phyloP scores from a whole-genome alignment of 1,140 invertebrate species.

The Diorhabda carinulata region DNA sequence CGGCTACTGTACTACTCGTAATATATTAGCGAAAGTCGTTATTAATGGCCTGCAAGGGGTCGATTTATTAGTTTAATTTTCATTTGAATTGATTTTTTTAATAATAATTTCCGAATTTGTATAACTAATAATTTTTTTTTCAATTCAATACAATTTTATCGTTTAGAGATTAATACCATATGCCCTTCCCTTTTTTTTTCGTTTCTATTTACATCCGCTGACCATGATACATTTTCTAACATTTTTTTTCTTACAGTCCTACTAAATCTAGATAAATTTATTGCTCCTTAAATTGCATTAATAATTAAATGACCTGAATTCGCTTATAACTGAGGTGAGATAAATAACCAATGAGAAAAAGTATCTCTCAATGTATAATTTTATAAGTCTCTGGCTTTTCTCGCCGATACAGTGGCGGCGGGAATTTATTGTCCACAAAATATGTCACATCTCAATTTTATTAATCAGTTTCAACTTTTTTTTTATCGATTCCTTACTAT shows the following conservation, averaged over 20 bases:
- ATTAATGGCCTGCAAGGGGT: too few species aligned
- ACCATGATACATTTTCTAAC: not conserved
- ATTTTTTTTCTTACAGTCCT: not conserved
- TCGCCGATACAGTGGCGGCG: too few species aligned
- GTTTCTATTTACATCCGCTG: not conserved
- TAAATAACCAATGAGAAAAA: not conserved
- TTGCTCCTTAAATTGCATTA: not conserved
- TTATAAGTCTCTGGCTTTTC: too few species aligned
- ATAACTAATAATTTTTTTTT: not conserved
- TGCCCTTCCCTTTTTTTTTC: not conserved
- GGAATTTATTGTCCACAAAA: too few species aligned
- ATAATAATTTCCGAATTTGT: not conserved
- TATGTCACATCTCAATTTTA: too few species aligned
- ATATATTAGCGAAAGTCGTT: too few species aligned
- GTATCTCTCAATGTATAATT: too few species aligned
- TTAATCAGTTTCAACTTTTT: too few species aligned
- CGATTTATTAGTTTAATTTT: too few species aligned
- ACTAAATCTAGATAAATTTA: not conserved
- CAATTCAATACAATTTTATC: not conserved
- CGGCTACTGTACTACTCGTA: too few species aligned
- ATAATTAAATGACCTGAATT: slow-evolving; percentile 3
- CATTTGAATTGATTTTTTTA: not conserved
- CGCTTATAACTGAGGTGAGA: not conserved
- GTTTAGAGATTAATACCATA: not conserved
- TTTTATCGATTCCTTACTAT: too few species aligned